These are phyloP conservation scores for Oryzias curvinotus DNA, from an alignment of 2,113 vertebrate species.

Conservation along the genomic window DNA sequence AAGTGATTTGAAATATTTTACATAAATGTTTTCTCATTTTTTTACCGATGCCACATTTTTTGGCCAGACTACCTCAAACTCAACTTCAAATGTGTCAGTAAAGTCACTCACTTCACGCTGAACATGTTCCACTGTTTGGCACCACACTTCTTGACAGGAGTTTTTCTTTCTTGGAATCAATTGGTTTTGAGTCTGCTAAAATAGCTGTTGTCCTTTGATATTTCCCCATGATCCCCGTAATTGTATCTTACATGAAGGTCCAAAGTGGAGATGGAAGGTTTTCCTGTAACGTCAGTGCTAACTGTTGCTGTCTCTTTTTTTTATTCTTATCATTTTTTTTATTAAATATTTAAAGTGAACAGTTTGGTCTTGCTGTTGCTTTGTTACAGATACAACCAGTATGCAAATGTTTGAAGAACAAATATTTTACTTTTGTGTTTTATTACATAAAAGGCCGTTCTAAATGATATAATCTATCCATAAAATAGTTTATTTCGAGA, in stretches of 20 bases:
- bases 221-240: too few species aligned
- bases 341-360: not conserved
- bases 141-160: too few species aligned
- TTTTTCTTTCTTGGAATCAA: too few species aligned
- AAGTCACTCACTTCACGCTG: not conserved
- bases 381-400: not conserved
- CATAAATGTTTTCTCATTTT: too few species aligned
- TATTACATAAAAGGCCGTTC: not conserved
- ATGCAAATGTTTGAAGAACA: not conserved
- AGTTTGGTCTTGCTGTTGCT: not conserved
- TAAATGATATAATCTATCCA: too few species aligned
- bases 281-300: not conserved
- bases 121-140: not conserved
- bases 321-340: not conserved
- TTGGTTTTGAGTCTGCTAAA: too few species aligned
- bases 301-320: not conserved
- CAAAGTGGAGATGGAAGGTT: slow-evolving; percentile 4
- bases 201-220: too few species aligned
- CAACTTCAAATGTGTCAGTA: not conserved
- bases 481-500: too few species aligned
- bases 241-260: not conserved
- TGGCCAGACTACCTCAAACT: slow-evolving; percentile 62
- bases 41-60: slow-evolving; percentile 2
- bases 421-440: not conserved
- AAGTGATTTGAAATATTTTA: too few species aligned